These are phyloP conservation scores for Campoletis raptor DNA, from an alignment of 2,888 invertebrate genomes.

Conservation along the genomic window DNA sequence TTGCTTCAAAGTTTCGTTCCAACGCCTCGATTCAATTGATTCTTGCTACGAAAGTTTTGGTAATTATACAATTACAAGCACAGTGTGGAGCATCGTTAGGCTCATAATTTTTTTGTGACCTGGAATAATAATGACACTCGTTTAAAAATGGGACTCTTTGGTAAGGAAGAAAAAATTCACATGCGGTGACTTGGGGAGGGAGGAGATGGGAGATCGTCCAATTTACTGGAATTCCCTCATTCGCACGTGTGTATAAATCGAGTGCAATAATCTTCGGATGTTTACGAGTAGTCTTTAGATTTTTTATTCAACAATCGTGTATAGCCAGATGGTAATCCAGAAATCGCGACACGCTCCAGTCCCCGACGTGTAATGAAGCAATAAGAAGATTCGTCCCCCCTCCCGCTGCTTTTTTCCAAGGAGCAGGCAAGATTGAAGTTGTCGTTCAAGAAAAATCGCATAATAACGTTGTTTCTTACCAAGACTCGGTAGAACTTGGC, in stretches of 20 bases:
- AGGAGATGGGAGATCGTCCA: conserved; percentile 25
- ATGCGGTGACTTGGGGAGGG: neutral
- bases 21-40: neutral
- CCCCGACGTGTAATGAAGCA: conserved; percentile 34
- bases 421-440: conserved; percentile 1
- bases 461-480: conserved; percentile 58
- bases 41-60: neutral
- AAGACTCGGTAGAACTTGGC: conserved; percentile 6
- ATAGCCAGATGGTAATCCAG: conserved; percentile 10
- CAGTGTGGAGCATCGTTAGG: neutral
- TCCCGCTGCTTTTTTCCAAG: neutral
- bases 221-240: conserved; percentile 54
- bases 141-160: neutral
- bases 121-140: conserved; percentile 15
- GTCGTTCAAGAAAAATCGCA: conserved; percentile 56
- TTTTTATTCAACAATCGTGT: conserved; percentile 28
- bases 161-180: neutral
- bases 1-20: neutral
- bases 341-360: conserved; percentile 14
- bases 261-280: conserved; percentile 51
- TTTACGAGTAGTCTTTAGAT: conserved; percentile 45
- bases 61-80: neutral
- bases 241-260: conserved; percentile 3
- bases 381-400: conserved; percentile 17
- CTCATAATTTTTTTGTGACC: conserved; percentile 33